Conservation (phyloP, 2,113 vertebrate genomes). For the Carassius carassius region DNA sequence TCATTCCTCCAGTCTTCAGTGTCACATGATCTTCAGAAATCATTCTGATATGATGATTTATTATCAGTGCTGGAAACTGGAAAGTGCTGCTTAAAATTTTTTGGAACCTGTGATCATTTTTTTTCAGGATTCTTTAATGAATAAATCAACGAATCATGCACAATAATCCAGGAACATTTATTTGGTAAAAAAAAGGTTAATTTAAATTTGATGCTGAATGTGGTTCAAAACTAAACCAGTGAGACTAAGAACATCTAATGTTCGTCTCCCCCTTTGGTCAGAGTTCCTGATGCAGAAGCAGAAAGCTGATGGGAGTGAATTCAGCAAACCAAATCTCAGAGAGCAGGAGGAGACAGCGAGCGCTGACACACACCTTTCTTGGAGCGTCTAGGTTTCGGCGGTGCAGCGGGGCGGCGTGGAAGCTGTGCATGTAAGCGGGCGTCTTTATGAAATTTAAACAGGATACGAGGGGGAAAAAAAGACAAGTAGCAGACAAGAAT, state of each 20-base stretch:
- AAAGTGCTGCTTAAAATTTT: no score
- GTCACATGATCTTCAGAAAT: no score
- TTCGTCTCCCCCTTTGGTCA: neutral
- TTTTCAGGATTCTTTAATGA: no score
- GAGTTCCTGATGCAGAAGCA: constrained; percentile 14
- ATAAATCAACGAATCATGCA: neutral
- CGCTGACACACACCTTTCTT: constrained; percentile 91
- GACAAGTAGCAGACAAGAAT: constrained; percentile 49
- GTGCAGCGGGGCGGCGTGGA: constrained; percentile 81
- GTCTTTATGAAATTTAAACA: constrained; percentile 83
- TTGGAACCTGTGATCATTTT: no score
- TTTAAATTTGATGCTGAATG: neutral
- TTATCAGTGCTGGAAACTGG: no score
- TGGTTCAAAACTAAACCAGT: neutral
- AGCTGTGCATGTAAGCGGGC: constrained; percentile 82
- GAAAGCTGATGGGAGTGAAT: neutral
- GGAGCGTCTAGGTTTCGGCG: constrained; percentile 95
- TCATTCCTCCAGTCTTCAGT: no score
- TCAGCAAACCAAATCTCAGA: constrained; percentile 26
- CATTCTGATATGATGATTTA: no score
- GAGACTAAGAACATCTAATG: neutral
- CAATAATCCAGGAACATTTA: neutral
- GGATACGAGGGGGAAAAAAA: constrained; percentile 59
- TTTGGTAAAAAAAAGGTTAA: neutral
- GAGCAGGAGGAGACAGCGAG: constrained; percentile 57